These are phyloP conservation scores for Raja brachyura DNA, from an alignment of 2,113 vertebrate species.

Conservation along the genomic window DNA sequence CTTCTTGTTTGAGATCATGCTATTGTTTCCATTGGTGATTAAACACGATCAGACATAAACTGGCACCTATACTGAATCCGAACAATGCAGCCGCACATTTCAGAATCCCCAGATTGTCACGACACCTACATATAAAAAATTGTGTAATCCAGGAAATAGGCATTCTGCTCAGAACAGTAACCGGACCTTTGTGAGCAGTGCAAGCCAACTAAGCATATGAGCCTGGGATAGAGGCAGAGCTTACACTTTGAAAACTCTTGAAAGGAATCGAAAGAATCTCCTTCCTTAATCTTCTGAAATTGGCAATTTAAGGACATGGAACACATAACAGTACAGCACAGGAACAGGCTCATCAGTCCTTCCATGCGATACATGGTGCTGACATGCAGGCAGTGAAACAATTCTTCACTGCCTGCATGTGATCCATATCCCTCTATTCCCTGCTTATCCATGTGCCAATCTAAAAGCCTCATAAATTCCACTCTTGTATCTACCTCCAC, in stretches of 20 bases:
- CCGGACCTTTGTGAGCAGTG: background rate
- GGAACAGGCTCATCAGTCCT: no score
- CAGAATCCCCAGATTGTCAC: background rate
- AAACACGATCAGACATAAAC: background rate
- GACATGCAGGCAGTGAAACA: no score
- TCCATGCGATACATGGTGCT: no score
- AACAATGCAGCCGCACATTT: background rate
- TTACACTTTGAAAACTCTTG: background rate
- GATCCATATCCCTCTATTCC: no score
- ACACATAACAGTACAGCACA: no score
- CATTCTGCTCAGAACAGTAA: background rate
- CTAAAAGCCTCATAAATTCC: no score
- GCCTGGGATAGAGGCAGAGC: background rate
- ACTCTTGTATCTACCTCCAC: no score
- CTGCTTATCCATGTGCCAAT: no score
- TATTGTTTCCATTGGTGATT: constrained; percentile 29
- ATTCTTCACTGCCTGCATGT: no score
- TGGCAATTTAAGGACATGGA: background rate
- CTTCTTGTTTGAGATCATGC: constrained; percentile 9
- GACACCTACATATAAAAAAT: background rate
- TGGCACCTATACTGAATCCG: background rate
- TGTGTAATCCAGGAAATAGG: background rate
- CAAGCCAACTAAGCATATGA: background rate
- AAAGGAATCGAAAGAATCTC: background rate
- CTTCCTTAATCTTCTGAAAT: background rate